Evolutionary conservation across 2,888 invertebrate species (phyloP).

Genomic region (Tillus elongatus): DNA sequence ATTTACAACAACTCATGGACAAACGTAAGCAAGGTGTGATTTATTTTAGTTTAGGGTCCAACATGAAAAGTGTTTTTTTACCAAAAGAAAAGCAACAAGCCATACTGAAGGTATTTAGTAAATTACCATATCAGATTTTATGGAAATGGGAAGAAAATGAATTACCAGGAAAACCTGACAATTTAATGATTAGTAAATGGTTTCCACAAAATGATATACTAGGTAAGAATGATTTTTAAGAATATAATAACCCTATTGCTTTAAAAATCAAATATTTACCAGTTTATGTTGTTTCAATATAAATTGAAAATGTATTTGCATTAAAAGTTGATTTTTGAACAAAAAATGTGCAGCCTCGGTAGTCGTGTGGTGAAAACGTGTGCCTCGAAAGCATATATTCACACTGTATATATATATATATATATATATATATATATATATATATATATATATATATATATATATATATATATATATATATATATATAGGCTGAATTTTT

Average conservation of each 20-base stretch:
- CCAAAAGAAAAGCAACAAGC: constrained; percentile 24
- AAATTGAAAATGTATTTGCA: too few relatives aligned
- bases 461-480: too few relatives aligned
- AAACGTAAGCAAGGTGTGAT: constrained; percentile 32
- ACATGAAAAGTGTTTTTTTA: constrained; percentile 28
- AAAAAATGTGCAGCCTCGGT: too few relatives aligned
- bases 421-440: too few relatives aligned
- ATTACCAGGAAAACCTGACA: constrained; percentile 26
- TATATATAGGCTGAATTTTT: too few relatives aligned
- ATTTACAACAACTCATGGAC: constrained; percentile 28
- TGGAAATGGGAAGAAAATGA: constrained; percentile 36
- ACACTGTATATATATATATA: too few relatives aligned
- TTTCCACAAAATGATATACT: constrained; percentile 35
- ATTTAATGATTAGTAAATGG: constrained; percentile 32
- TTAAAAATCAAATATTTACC: too few relatives aligned
- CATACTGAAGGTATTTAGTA: constrained; percentile 30
- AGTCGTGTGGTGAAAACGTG: too few relatives aligned
- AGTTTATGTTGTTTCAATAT: too few relatives aligned
- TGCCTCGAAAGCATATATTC: too few relatives aligned
- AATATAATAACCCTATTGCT: background rate
- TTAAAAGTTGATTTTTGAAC: too few relatives aligned
- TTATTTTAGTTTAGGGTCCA: constrained; percentile 36
- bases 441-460: too few relatives aligned
- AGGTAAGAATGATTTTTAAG: constrained; percentile 21
- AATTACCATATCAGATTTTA: constrained; percentile 33